Conservation (phyloP, 2,797 vertebrate species). For the Clarias platycephalus region DNA sequence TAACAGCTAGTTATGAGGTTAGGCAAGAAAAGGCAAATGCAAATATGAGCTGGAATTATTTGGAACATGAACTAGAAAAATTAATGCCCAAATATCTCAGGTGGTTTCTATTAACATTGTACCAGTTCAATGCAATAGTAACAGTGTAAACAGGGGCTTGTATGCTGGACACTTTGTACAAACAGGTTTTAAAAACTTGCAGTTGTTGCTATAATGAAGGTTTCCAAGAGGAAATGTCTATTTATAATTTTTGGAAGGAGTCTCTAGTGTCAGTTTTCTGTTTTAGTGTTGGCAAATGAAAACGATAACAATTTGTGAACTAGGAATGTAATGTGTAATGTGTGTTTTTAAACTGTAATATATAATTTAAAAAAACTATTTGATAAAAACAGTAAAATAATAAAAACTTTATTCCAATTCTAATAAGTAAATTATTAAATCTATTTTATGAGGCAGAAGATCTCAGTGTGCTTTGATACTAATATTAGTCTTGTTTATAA, state of each 20-base stretch:
- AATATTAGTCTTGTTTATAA: background rate
- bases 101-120: background rate
- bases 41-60: background rate
- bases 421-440: background rate
- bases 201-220: background rate
- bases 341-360: background rate
- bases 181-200: background rate
- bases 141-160: background rate
- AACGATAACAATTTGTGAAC: background rate
- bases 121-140: background rate
- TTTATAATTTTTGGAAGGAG: background rate
- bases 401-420: background rate
- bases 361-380: background rate
- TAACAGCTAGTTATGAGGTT: background rate
- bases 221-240: background rate
- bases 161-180: background rate
- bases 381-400: background rate
- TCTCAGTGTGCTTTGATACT: background rate
- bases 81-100: background rate
- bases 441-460: background rate
- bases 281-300: background rate
- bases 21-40: background rate
- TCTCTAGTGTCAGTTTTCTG: background rate
- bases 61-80: background rate
- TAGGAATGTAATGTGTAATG: no score